A percentile compares a stretch with the other conserved stretches of the same genome.
These are phyloP conservation scores for Epistrophe eligans DNA, from an alignment of 2,888 invertebrate species.

Conservation along the genomic window DNA sequence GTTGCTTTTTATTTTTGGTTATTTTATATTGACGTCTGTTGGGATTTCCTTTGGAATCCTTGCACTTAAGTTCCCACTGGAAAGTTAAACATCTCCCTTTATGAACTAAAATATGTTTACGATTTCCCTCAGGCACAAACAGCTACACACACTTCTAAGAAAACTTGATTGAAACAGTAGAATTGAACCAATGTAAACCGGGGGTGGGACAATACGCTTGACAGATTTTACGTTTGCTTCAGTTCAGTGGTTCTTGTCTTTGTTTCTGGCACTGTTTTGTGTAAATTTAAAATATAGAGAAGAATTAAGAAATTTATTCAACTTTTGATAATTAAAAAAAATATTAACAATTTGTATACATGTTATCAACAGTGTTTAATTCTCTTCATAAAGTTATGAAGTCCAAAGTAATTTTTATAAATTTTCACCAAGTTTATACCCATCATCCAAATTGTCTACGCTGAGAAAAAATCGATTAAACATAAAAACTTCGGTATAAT, in stretches of 20 bases:
- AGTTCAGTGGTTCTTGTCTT: slow-evolving; percentile 66
- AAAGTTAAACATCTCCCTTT: too few relatives aligned
- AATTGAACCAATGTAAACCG: slow-evolving; percentile 1
- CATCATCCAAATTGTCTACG: slow-evolving; percentile 37
- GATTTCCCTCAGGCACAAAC: background rate
- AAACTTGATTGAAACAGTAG: background rate
- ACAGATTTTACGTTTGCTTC: slow-evolving; percentile 61
- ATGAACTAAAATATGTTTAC: too few relatives aligned
- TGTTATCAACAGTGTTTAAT: slow-evolving; percentile 35
- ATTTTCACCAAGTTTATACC: slow-evolving; percentile 22
- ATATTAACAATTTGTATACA: slow-evolving; percentile 32
- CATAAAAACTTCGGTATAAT: slow-evolving; percentile 26
- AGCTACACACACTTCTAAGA: too few relatives aligned
- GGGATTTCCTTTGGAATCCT: too few relatives aligned
- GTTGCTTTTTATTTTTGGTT: too few relatives aligned
- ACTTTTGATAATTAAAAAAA: background rate
- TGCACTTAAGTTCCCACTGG: too few relatives aligned
- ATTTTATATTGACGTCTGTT: too few relatives aligned
- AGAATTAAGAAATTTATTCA: background rate
- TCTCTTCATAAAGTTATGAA: slow-evolving; percentile 39
- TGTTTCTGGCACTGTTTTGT: slow-evolving; percentile 56
- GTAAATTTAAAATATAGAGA: slow-evolving; percentile 25
- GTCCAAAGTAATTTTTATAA: slow-evolving; percentile 40
- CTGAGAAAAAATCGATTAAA: slow-evolving; percentile 69
- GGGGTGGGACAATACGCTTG: slow-evolving; percentile 42